Base-by-base conservation (phyloP, 2,113 vertebrate species). In the Pseudopipra pipra region DNA sequence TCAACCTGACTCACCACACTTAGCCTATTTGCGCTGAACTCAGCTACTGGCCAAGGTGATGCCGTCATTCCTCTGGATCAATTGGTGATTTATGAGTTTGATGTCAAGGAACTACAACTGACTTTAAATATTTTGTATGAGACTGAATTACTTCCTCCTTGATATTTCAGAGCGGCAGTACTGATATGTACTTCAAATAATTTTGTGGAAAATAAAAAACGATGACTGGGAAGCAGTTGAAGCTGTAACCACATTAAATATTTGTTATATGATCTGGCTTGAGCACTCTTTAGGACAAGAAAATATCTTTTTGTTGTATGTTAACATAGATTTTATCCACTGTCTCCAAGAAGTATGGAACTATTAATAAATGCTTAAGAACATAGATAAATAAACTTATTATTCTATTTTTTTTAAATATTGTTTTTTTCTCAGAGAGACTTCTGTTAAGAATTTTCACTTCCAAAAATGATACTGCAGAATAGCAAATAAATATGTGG, bases 391-490 rank as follows among this genome's bases (percentile, higher is more conserved):
- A 82, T 56, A 62, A 90, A 76, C 2, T 12, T 12, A 81, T 63
- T 30, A 46, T 59, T 49, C 31, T 68, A 12, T 46, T 67, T 76
- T 6, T 79, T 85, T 85, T 13, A 65, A 27, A 21, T 8, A 28
- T 16, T 1, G 0, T 7, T 28, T 66, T 58, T 24, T 49, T 3
- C 4, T 5, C n/a, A 27, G 25, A 43, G 5, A 54, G 4, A 51
- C 2, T 44, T 24, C 27, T 76, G 35, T 6, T 31, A 63, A 58
- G 8, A 54, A 58, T 11, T 62, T 55, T 52, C 13, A 25, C 17
- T 61, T 70, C 8, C 23, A 78, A 47, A 88, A 82, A 56, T 61
- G 2, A 35, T 78, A 28, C 11, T 79, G 15, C 14, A 61, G 90
- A 70, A n/a, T 17, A 66, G 1, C 4, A 9, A 79, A 71, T 37